These are phyloP conservation scores for Pocillopora damicornis DNA, from an alignment of 64 coral and sea anemone genomes.

Conservation along the genomic window DNA sequence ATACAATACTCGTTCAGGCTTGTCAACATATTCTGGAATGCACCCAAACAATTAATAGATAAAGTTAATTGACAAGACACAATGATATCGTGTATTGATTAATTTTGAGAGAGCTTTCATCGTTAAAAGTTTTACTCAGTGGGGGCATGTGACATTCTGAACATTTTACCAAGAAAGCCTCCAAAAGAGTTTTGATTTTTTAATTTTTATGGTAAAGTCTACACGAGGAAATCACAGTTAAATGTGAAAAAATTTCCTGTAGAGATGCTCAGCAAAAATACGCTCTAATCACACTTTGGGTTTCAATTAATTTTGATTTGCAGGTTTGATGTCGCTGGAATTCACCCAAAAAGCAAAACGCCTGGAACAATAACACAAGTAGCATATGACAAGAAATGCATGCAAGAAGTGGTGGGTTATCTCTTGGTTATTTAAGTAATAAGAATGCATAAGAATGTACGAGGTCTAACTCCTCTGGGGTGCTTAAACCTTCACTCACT, in stretches of 20 bases:
- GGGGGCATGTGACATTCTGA: too few species aligned
- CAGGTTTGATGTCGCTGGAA: conserved; percentile 92
- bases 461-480: too few species aligned
- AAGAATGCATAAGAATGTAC: too few species aligned
- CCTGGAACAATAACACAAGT: conserved; percentile 95
- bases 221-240: too few species aligned
- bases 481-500: too few species aligned
- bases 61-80: neutral
- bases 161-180: too few species aligned
- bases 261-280: neutral
- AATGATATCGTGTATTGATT: neutral
- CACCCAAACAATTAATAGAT: neutral
- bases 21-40: conserved; percentile 11
- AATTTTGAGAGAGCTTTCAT: too few species aligned
- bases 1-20: neutral
- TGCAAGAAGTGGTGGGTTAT: conserved; percentile 71
- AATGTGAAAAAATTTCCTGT: too few species aligned
- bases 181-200: too few species aligned
- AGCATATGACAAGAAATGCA: conserved; percentile 92
- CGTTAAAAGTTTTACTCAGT: too few species aligned
- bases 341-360: conserved; percentile 96
- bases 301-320: neutral
- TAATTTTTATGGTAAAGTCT: too few species aligned
- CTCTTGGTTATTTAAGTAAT: neutral
- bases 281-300: neutral